phyloP scores from a whole-genome alignment of 2,113 vertebrate genomes.

The Chelonoidis abingdonii region DNA sequence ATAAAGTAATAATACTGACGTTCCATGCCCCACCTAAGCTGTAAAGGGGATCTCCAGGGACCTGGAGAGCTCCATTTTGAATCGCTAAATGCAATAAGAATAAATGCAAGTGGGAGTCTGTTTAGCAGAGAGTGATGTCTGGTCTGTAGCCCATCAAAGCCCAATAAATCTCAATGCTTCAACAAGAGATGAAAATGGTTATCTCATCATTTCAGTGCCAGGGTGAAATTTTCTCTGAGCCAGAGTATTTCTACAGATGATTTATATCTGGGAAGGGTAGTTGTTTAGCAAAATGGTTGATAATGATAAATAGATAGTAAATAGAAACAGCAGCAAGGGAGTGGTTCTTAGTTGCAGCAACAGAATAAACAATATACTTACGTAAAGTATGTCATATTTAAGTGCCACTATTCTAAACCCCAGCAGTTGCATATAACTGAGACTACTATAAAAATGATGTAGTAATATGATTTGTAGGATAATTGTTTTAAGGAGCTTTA shows the following conservation, averaged over 20 bases:
- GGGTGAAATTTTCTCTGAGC: constrained; percentile 81
- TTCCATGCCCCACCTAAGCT: constrained; percentile 79
- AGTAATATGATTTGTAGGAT: constrained; percentile 67
- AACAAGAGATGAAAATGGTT: constrained; percentile 91
- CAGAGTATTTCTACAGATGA: constrained; percentile 86
- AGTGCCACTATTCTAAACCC: constrained; percentile 73
- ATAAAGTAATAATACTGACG: constrained; percentile 90
- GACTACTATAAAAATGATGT: constrained; percentile 58
- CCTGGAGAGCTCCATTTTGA: constrained; percentile 75
- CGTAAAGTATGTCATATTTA: constrained; percentile 74
- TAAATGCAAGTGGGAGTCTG: constrained; percentile 93
- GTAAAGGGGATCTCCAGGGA: constrained; percentile 79
- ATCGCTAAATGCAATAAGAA: constrained; percentile 91
- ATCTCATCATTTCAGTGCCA: constrained; percentile 90
- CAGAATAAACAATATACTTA: constrained; percentile 80
- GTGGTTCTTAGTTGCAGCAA: constrained; percentile 73
- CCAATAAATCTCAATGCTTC: constrained; percentile 97
- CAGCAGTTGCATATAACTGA: constrained; percentile 55
- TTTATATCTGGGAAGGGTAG: constrained; percentile 82
- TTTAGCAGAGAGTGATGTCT: constrained; percentile 91
- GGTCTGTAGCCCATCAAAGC: constrained; percentile 90
- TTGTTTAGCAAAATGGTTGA: constrained; percentile 86
- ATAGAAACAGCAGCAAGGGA: constrained; percentile 80
- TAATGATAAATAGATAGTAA: constrained; percentile 84
- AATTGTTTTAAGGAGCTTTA: constrained; percentile 44